A percentile compares a stretch with the other conserved stretches of the same genome.
Evolutionary conservation across 2,888 invertebrate genomes (phyloP).

Genomic region (Drosophila fulvimacula): DNA sequence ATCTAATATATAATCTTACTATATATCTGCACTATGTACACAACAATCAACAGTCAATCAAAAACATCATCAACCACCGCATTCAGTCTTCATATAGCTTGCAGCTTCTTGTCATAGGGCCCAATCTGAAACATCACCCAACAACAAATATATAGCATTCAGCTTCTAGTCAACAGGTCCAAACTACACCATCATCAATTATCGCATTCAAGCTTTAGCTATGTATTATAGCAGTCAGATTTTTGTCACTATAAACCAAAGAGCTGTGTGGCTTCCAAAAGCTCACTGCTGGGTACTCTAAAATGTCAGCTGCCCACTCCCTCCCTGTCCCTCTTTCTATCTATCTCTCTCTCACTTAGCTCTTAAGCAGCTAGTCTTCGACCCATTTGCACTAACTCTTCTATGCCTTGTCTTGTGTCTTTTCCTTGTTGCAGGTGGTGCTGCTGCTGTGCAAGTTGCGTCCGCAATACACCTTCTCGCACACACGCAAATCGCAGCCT

Average conservation of each 20-base stretch:
- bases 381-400: background rate
- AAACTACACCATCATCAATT: background rate
- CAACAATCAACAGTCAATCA: background rate
- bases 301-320: no score
- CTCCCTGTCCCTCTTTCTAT: background rate
- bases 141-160: background rate
- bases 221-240: background rate
- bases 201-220: background rate
- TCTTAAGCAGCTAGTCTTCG: background rate
- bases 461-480: slow-evolving; percentile 96
- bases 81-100: background rate
- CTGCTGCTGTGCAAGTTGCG: slow-evolving; percentile 95
- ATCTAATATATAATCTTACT: background rate
- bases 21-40: background rate
- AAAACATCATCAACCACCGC: background rate
- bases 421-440: slow-evolving; percentile 90
- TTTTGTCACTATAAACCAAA: background rate
- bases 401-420: background rate
- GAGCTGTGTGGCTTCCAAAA: background rate
- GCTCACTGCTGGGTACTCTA: background rate
- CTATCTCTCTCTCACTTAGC: background rate
- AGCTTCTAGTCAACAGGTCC: background rate
- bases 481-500: slow-evolving; percentile 94
- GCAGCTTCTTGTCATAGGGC: no score
- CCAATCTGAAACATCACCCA: background rate